Base-by-base conservation (phyloP, 2,113 vertebrate species). In the Prunella fulvescens region DNA sequence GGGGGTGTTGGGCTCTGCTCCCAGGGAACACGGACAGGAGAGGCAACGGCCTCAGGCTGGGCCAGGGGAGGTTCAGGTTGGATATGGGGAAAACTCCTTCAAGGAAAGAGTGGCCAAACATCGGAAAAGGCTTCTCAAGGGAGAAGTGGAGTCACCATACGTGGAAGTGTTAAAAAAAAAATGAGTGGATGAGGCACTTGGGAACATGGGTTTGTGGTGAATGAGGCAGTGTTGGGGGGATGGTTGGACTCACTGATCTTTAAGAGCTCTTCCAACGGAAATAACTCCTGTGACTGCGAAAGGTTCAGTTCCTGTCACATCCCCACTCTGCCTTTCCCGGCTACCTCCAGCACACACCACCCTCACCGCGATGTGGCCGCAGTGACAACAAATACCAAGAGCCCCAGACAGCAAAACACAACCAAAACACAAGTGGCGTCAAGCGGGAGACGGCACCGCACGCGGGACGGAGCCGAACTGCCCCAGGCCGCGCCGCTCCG, bases 1-100 rank as follows among this genome's bases (percentile, higher is more conserved):
- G 29, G 26, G 2, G 15, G 11, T 4, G 10, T 7, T 2, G 2
- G 19, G 51, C 12, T 85, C 19, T 74, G 51, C 35, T 48, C 2
- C 14, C 51, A 11, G 44, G 35, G 44, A 57, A 24, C 15, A 57
- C 19, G 16, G 35, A 57, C 71, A 42, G 51, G 29, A 48, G 19
- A 35, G 29, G 2, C 2, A 86, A 50, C 1, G 1, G 31, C 51
- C 19, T 42, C 71, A 26, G 1, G 20, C 17, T 42, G 31, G 0
- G 25, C 37, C 26, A 42, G 14, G 11, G 71, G 6, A 67, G 11
- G 11, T 1, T 42, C 37, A 35, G 35, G 14, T 1, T 50, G 37
- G 33, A 25, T 25, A 50, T 0, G 20, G 5, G 8, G 37, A 20
- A 48, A 58, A 42, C 5, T 42, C 17, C 19, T 35, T 42, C 35